Base-by-base conservation (phyloP, 2,888 invertebrate species). In the Chymomyza procnemis region DNA sequence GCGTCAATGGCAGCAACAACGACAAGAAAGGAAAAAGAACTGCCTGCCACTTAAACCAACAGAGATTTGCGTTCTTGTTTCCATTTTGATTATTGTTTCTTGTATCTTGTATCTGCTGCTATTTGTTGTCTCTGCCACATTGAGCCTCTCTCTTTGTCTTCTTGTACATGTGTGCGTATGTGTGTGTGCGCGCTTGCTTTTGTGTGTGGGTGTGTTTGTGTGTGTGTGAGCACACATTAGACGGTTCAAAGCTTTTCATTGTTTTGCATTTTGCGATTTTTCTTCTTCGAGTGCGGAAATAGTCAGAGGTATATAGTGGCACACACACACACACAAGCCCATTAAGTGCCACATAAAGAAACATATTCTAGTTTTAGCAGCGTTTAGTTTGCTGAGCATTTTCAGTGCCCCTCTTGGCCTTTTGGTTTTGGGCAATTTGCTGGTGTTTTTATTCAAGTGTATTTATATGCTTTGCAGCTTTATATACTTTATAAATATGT, bases 81-180 rank as follows among this genome's bases (percentile, higher is more conserved):
- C 73, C 80, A 85, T 70, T 80, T 75, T 77, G 85, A 80, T 87
- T 82, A 87, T 85, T 72, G 71, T 76, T 67, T 34, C 22, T 34
- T n/a, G 71, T 76, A 68, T 34, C 22, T 34, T n/a, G 22, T 34
- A 18, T 48, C 50, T 61, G 18, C 59, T 59, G 9, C 19, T 3
- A 26, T 26, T 26, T 26, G 14, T 58, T 34, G 46, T 19, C 21
- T 55, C 64, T 41, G 41, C 18, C 1, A 14, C 18, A 8, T 6
- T 5, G 21, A 9, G 26, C 14, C 54, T 59, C 12, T 41, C 9
- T 46, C 8, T 19, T 5, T 59, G 21, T 21, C 19, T 59, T 3
- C 58, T 30, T 61, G 61, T 58, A 61, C 57, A 26, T 47, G 58
- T 26, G 26, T n/a, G n/a, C n/a, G n/a, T n/a, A n/a, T 26, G 26